Evolutionary conservation across 1,140 invertebrate genomes (phyloP), one percentile per base, ranked within the genome.

Genomic region (Gonioctena quinquepunctata): DNA sequence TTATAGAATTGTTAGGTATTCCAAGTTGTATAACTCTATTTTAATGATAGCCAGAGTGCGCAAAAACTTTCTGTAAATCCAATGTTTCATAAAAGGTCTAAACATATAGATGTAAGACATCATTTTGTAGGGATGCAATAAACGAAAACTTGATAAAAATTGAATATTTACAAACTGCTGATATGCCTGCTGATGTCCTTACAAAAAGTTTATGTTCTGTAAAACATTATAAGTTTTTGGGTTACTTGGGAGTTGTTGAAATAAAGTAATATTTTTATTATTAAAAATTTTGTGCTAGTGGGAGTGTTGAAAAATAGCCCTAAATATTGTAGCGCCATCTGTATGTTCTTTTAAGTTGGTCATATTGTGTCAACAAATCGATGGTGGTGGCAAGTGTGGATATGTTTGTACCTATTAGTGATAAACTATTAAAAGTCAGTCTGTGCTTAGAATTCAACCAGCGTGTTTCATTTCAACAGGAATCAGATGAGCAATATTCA

Each of bases 21-120:
- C n/a, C n/a, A n/a, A n/a, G n/a, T n/a, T 13, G 8, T 42, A 13
- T 42, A n/a, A 25, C 60, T 54, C 33, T 82, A 3, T 77, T 66
- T 61, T 78, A 76, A 70, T n/a, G 78, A 85, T 69, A 84, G 83
- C 76, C 81, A 80, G 71, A 71, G 78, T 71, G 81, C 83, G 11
- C 75, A 80, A 33, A 78, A 80, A 42, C 68, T 83, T 57, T 73
- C 72, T n/a, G 54, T 68, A 42, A 85, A 85, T 75, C 69, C 68
- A 13, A 66, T 72, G 18, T 73, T 65, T 68, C 70, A 81, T 65
- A 65, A 70, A 11, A 68, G 80, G 13, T 76, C 76, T 2, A 83
- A 83, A 56, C 81, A 81, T 69, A 81, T 79, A 62, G 76, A 79
- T 65, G 70, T 83, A 27, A 71, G 75, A 21, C 72, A 81, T 54